Percentiles rank a stretch among this genome's conserved stretches.
Evolutionary conservation across 2,113 vertebrate genomes (phyloP).

Genomic region (Lonchura striata): DNA sequence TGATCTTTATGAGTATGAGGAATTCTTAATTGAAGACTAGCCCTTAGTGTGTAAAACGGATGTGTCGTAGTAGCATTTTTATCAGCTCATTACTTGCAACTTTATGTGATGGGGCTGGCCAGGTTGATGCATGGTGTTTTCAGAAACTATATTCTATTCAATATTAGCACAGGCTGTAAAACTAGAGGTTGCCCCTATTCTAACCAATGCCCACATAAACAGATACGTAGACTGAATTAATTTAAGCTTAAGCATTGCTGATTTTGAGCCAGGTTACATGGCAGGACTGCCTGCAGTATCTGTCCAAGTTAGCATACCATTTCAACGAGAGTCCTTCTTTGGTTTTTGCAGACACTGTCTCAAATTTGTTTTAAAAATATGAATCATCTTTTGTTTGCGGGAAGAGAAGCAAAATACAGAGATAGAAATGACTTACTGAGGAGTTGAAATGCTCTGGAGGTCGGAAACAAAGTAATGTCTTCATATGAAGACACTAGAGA

Average conservation of each 20-base stretch:
- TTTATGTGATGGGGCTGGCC: background rate
- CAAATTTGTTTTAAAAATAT: background rate
- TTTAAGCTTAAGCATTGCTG: background rate
- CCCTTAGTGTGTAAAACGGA: background rate
- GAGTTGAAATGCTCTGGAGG: background rate
- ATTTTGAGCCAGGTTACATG: constrained; percentile 29
- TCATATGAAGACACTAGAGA: background rate
- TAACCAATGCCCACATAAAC: background rate
- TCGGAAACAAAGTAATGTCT: background rate
- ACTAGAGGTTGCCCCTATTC: background rate
- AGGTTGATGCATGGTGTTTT: background rate
- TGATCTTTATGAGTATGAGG: background rate
- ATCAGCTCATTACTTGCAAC: background rate
- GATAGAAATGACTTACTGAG: background rate
- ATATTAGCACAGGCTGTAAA: background rate
- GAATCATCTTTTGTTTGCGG: constrained; percentile 29
- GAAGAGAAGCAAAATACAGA: background rate
- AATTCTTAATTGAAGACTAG: background rate
- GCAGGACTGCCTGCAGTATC: background rate
- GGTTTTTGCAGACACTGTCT: constrained; percentile 5
- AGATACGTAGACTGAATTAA: background rate
- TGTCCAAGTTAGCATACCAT: constrained; percentile 33
- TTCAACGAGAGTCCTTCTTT: background rate
- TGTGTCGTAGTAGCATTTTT: background rate
- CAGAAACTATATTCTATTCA: background rate